These are phyloP conservation scores for Leucoma salicis DNA, from an alignment of 2,888 invertebrate genomes.

Conservation along the genomic window DNA sequence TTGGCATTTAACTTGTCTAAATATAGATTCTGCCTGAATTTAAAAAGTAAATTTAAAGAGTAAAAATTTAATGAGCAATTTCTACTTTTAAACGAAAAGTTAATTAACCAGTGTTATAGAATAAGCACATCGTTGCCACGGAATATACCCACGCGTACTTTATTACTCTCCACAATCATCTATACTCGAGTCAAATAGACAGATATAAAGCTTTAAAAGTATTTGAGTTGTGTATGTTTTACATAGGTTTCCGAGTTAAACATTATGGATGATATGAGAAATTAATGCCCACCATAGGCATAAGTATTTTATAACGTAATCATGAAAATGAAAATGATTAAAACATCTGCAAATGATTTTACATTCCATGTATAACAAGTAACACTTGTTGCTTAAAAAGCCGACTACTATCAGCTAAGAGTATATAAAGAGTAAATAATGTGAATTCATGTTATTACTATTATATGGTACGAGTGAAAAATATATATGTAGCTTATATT, in stretches of 20 bases:
- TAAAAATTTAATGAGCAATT: no score
- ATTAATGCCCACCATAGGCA: constrained; percentile 11
- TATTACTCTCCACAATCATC: constrained; percentile 41
- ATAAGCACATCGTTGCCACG: no score
- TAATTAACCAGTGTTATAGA: no score
- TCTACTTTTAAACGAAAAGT: no score
- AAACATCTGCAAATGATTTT: constrained; percentile 32
- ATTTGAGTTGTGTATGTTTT: neutral
- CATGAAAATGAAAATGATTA: neutral
- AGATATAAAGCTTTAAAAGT: constrained; percentile 10
- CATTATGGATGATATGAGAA: constrained; percentile 14
- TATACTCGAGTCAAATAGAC: constrained; percentile 14
- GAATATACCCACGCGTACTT: constrained; percentile 25
- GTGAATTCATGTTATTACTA: constrained; percentile 27
- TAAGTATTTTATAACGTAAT: neutral
- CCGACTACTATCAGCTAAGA: constrained; percentile 23
- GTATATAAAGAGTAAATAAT: constrained; percentile 28
- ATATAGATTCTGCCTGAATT: no score
- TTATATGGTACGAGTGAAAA: constrained; percentile 35
- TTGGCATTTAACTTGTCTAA: no score
- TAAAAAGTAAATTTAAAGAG: no score
- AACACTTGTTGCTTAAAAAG: constrained; percentile 38
- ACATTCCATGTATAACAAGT: constrained; percentile 35
- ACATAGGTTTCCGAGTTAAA: neutral
- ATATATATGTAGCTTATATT: constrained; percentile 35